A percentile compares a stretch with the other conserved stretches of the same genome.
Evolutionary conservation across 2,797 vertebrate genomes (phyloP).

Genomic region (Amblyraja radiata): DNA sequence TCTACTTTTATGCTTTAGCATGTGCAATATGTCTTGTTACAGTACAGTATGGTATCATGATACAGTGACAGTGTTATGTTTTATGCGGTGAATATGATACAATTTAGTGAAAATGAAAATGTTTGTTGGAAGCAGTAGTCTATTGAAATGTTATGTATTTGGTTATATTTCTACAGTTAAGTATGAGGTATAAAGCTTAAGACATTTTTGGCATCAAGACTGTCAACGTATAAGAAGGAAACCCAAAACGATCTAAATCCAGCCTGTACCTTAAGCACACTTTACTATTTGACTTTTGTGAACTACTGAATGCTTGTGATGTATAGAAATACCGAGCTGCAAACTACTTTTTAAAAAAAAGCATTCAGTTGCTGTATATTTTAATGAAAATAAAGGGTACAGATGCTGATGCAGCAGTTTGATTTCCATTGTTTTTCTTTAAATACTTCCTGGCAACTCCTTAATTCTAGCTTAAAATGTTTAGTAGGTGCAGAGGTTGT

Average conservation of each 20-base stretch:
- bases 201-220: constrained; percentile 28
- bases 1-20: constrained; percentile 64
- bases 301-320: constrained; percentile 64
- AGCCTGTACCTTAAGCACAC: constrained; percentile 58
- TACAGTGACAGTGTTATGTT: constrained; percentile 66
- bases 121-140: constrained; percentile 16
- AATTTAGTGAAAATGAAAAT: constrained; percentile 37
- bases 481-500: no score
- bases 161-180: constrained; percentile 30
- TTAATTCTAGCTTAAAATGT: background rate
- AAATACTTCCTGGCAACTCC: background rate
- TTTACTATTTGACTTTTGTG: constrained; percentile 54
- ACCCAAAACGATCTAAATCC: constrained; percentile 45
- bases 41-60: constrained; percentile 54
- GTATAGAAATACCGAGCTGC: constrained; percentile 54
- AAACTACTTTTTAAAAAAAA: constrained; percentile 51
- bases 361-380: constrained; percentile 66
- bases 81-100: constrained; percentile 44
- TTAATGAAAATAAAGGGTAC: constrained; percentile 71
- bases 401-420: constrained; percentile 50
- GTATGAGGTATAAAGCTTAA: constrained; percentile 10
- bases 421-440: constrained; percentile 41
- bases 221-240: constrained; percentile 27
- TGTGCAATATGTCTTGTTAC: constrained; percentile 67
- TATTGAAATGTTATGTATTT: constrained; percentile 25